These are phyloP conservation scores for Periophthalmus magnuspinnatus DNA, from an alignment of 2,797 vertebrate species.

Conservation along the genomic window DNA sequence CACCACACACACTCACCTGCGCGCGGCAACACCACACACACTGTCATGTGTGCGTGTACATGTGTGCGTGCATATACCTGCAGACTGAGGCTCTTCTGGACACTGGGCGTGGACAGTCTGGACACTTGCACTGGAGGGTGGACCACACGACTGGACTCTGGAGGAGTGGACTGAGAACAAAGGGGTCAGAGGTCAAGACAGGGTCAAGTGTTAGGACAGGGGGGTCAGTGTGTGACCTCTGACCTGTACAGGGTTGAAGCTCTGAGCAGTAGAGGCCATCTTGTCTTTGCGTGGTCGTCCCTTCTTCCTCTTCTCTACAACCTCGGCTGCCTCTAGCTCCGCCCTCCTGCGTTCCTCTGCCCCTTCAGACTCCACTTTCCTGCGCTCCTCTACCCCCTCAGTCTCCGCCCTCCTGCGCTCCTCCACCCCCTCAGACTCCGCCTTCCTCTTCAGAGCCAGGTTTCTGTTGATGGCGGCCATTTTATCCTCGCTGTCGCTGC, in stretches of 20 bases:
- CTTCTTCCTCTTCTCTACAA: slow-evolving; percentile 93
- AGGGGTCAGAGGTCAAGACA: neutral
- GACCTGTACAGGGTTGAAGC: slow-evolving; percentile 64
- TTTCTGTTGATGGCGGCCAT: slow-evolving; percentile 85
- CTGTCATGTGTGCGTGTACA: too few relatives aligned
- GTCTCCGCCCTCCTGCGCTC: neutral
- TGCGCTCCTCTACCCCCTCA: neutral
- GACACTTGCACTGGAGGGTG: slow-evolving; percentile 77
- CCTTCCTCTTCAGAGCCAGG: slow-evolving; percentile 85
- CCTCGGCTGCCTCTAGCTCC: neutral
- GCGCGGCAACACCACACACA: neutral
- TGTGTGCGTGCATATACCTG: slow-evolving; percentile 75
- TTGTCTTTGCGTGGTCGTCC: slow-evolving; percentile 94
- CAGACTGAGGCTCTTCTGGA: slow-evolving; percentile 88
- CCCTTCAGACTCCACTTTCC: neutral
- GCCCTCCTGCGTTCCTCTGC: neutral
- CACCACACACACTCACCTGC: neutral
- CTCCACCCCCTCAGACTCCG: neutral
- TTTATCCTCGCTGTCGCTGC: slow-evolving; percentile 97
- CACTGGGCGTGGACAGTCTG: slow-evolving; percentile 86
- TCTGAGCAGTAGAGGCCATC: slow-evolving; percentile 77
- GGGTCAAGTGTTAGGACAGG: too few relatives aligned
- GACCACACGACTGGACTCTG: slow-evolving; percentile 77
- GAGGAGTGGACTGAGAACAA: slow-evolving; percentile 44
- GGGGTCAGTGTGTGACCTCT: neutral